Evolutionary conservation across 2,113 vertebrate species (phyloP).

Genomic region (Chamaetylas fuelleborni): DNA sequence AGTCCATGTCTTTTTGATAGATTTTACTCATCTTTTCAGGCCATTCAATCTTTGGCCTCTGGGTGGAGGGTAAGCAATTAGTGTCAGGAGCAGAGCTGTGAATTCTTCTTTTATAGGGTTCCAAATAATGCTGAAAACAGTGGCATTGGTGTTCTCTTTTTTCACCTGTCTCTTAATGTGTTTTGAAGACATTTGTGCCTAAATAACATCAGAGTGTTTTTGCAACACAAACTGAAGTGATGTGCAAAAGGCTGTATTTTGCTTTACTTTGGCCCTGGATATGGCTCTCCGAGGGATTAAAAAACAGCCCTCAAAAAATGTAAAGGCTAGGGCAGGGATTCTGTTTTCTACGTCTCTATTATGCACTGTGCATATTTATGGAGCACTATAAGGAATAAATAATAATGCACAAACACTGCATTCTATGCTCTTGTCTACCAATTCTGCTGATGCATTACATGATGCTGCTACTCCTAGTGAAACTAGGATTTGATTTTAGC

Average conservation of each 20-base stretch:
- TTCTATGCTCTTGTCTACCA: constrained; percentile 11
- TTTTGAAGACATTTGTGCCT: constrained; percentile 23
- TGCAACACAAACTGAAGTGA: not conserved
- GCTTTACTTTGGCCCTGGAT: constrained; percentile 4
- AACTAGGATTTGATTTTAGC: not conserved
- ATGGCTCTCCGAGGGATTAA: not conserved
- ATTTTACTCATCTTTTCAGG: constrained; percentile 49
- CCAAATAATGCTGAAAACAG: constrained; percentile 3
- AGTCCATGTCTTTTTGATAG: constrained; percentile 22
- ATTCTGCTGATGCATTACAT: not conserved
- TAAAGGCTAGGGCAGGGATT: not conserved
- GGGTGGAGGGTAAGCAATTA: constrained; percentile 51
- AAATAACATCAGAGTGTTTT: not conserved
- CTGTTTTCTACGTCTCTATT: not conserved
- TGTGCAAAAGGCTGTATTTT: not conserved
- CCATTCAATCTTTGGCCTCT: constrained; percentile 49
- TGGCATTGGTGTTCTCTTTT: not conserved
- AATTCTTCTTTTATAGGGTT: constrained; percentile 26
- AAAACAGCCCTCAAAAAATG: not conserved
- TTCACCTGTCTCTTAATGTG: constrained; percentile 10
- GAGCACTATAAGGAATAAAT: constrained; percentile 13
- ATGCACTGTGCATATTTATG: constrained; percentile 28
- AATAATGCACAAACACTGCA: constrained; percentile 10
- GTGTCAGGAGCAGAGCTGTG: constrained; percentile 21
- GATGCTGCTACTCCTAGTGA: not conserved